phyloP scores from a whole-genome alignment of 30 jellyfish, hydroid and myxozoan genomes.

The Cassiopea xamachana region DNA sequence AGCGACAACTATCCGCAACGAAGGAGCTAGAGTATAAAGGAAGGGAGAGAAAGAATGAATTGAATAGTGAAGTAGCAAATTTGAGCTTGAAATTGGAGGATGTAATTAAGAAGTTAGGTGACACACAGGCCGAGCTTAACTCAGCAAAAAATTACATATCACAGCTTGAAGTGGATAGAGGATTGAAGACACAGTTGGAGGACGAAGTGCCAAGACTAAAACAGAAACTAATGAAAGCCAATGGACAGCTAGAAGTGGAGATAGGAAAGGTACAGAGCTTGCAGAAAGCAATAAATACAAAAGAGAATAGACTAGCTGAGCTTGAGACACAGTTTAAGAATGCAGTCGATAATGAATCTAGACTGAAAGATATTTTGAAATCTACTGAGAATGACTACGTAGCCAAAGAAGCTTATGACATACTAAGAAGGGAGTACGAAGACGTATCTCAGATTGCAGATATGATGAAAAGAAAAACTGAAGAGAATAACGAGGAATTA shows the following conservation, averaged over 20 bases:
- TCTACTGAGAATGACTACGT: constrained; percentile 64
- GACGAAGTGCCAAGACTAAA: constrained; percentile 51
- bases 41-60: constrained; percentile 46
- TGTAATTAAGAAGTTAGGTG: constrained; percentile 3
- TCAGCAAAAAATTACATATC: constrained; percentile 50
- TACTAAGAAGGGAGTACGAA: constrained; percentile 51
- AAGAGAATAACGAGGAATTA: constrained; percentile 15
- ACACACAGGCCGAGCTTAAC: constrained; percentile 39
- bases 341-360: constrained; percentile 47
- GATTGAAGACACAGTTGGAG: constrained; percentile 42
- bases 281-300: constrained; percentile 26
- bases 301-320: constrained; percentile 66
- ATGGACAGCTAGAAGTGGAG: constrained; percentile 63
- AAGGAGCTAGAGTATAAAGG: constrained; percentile 63
- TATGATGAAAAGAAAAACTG: constrained; percentile 18
- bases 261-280: constrained; percentile 50
- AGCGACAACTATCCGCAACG: constrained; percentile 59
- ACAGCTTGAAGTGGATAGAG: constrained; percentile 76
- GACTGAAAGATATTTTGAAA: constrained; percentile 47
- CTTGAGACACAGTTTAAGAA: constrained; percentile 62
- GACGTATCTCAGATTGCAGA: constrained; percentile 17
- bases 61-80: constrained; percentile 6
- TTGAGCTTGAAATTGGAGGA: constrained; percentile 12
- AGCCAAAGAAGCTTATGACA: constrained; percentile 65
- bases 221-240: constrained; percentile 46